Evolutionary conservation across 2,797 vertebrate genomes (phyloP).

Genomic region (Oreochromis mossambicus): DNA sequence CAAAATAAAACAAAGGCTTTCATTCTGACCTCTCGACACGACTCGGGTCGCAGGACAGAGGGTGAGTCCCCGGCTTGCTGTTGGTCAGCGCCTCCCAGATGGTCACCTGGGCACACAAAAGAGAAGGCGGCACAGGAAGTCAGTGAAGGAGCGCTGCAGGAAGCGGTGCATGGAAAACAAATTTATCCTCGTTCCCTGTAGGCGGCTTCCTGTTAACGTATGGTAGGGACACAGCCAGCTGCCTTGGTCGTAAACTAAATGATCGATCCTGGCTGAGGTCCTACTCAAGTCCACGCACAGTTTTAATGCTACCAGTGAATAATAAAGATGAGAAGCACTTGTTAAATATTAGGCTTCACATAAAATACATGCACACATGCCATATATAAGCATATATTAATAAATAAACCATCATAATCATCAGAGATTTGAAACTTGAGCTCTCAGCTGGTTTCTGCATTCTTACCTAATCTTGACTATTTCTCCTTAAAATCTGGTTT

Average conservation of each 20-base stretch:
- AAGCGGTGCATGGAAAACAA: neutral
- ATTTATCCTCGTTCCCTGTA: neutral
- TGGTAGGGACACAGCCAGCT: neutral
- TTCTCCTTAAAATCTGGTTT: neutral
- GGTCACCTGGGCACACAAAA: slow-evolving; percentile 81
- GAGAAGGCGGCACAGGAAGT: slow-evolving; percentile 12
- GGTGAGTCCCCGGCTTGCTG: slow-evolving; percentile 91
- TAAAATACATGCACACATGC: neutral
- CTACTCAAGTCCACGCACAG: neutral
- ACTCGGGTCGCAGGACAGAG: slow-evolving; percentile 83
- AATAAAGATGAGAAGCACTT: neutral
- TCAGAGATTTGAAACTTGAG: neutral
- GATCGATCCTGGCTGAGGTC: neutral
- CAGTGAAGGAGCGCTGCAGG: neutral
- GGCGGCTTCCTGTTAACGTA: neutral
- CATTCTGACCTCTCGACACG: slow-evolving; percentile 84
- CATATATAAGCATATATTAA: neutral
- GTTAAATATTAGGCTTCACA: neutral
- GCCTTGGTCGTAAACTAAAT: neutral
- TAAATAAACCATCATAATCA: neutral
- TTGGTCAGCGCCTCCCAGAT: slow-evolving; percentile 98
- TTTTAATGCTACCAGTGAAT: neutral
- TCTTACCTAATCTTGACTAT: neutral
- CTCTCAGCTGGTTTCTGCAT: neutral
- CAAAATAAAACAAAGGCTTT: neutral